Percentiles rank a stretch among this genome's conserved stretches.
Conservation (phyloP, 2,888 invertebrate species). For the Xestia ashworthii region DNA sequence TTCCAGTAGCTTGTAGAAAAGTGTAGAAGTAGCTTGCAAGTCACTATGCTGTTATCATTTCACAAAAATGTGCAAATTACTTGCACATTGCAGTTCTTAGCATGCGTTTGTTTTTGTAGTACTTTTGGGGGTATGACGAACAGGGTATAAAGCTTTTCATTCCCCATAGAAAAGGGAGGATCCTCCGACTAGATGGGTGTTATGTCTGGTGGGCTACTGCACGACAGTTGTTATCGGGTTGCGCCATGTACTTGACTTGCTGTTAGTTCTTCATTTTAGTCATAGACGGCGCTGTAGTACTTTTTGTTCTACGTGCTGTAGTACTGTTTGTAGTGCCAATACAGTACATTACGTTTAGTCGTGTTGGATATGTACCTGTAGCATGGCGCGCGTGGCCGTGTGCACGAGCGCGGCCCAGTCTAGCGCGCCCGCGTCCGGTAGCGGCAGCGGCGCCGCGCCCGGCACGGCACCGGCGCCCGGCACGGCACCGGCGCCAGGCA, state of each 20-base stretch:
- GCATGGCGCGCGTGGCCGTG: slow-evolving; percentile 94
- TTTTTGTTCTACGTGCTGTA: no score
- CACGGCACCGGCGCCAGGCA: slow-evolving; percentile 72
- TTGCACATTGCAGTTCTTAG: not conserved
- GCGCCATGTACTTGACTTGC: no score
- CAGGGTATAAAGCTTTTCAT: no score
- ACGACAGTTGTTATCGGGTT: no score
- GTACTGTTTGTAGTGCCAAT: no score
- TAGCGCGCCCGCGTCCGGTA: slow-evolving; percentile 93
- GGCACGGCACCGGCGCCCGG: slow-evolving; percentile 83
- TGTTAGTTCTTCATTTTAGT: no score
- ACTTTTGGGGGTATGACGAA: no score
- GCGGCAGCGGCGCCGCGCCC: slow-evolving; percentile 84
- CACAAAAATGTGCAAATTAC: not conserved
- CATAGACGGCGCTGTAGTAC: no score
- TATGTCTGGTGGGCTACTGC: no score
- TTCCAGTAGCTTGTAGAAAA: not conserved
- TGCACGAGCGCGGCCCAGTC: slow-evolving; percentile 96
- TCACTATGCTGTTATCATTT: not conserved
- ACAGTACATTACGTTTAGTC: not conserved
- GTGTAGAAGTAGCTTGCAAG: not conserved
- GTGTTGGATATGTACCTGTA: slow-evolving; percentile 82
- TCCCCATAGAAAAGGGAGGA: no score
- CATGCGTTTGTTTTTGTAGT: not conserved
- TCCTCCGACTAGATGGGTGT: no score